Base-by-base conservation (phyloP, 2,113 vertebrate genomes). In the Benitochromis conjunctus region DNA sequence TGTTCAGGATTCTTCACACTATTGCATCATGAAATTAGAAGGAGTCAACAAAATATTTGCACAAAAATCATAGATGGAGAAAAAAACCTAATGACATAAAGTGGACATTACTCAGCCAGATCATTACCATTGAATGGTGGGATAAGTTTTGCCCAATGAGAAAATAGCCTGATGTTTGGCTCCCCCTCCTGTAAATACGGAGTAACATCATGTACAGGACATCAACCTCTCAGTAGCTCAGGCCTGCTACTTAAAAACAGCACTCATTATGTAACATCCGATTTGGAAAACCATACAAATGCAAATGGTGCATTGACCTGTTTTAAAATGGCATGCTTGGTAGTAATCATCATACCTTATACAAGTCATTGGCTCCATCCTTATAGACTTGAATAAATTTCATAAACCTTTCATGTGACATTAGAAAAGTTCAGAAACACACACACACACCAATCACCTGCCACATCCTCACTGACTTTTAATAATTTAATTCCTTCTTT, bases 121-220 rank as follows among this genome's bases (percentile, higher is more conserved):
- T n/a, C n/a, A n/a, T n/a, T n/a, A n/a, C n/a, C 26, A 31, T n/a
- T 62, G 53, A 84, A 10, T 6, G 2, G 26, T 9, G 5, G 76
- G 4, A 56, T 11, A 2, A 24, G 12, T 43, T 48, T 43, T 29
- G 57, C 10, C 4, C 18, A 36, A 21, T 51, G n/a, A 53, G 24
- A 56, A 13, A 18, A 87, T 81, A 90, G 7, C 34, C 85, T 81
- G 88, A 82, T 56, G 69, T 92, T 34, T 91, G 92, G 57, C 92
- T 24, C 92, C 91, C 51, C 38, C 93, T 94, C 8, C 46, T 92
- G 93, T 81, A 41, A 4, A 79, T 5, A 55, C 2, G 54, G 11
- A n/a, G 31, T 9, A 87, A 80, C 81, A 36, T 2, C 26, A 58
- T 21, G 12, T 5, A n/a, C 26, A 46, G 11, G 5, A 74, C 43